Evolutionary conservation across 1,140 invertebrate genomes (phyloP).

Genomic region (Dufourea novaeangliae): DNA sequence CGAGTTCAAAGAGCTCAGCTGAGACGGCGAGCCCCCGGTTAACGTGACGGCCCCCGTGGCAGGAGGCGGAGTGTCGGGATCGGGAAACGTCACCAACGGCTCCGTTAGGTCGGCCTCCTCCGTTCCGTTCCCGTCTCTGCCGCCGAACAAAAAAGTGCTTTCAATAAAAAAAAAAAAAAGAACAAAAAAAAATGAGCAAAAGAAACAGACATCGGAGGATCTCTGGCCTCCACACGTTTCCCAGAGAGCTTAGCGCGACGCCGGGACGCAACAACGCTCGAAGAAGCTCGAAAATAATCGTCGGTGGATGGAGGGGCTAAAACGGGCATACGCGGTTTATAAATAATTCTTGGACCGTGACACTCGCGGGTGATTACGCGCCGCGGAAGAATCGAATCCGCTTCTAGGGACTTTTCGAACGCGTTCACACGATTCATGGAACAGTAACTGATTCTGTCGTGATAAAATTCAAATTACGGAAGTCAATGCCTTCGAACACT

Average conservation of each 20-base stretch:
- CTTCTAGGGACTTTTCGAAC: not conserved
- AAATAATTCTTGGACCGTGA: conserved; percentile 40
- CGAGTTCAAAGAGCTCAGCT: conserved; percentile 77
- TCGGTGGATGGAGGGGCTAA: conserved; percentile 20
- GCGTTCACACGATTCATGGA: no score
- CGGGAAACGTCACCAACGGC: conserved; percentile 90
- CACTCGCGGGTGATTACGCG: conserved; percentile 21
- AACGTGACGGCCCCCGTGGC: conserved; percentile 68
- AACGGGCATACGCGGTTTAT: conserved; percentile 21
- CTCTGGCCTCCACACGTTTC: no score
- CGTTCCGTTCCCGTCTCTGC: conserved; percentile 71
- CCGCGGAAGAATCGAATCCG: no score
- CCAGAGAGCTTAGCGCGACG: no score
- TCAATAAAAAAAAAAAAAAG: no score
- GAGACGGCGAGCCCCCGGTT: conserved; percentile 74
- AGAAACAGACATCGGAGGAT: no score
- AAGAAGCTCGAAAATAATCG: conserved; percentile 26
- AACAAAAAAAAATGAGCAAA: no score
- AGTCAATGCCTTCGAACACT: no score
- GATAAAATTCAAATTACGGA: no score
- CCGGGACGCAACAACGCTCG: no score
- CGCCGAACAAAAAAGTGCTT: conserved; percentile 25
- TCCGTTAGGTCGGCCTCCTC: conserved; percentile 82
- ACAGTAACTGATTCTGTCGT: no score
- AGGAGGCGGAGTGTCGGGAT: conserved; percentile 86